Conservation (phyloP, 2,888 invertebrate genomes). For the Leptopilina myrica region DNA sequence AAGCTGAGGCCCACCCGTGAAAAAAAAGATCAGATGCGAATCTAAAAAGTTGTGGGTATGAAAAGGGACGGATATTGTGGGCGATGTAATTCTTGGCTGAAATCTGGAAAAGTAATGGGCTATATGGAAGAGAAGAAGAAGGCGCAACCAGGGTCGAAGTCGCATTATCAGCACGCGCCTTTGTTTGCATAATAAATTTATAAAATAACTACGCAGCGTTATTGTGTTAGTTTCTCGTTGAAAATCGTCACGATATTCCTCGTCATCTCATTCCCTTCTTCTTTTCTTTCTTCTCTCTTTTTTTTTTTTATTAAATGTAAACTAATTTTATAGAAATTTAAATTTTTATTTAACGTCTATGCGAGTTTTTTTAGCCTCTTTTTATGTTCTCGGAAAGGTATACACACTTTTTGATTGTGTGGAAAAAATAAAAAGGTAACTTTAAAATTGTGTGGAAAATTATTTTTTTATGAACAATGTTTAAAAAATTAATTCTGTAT, state of each 20-base stretch:
- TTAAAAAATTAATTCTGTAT: too few relatives aligned
- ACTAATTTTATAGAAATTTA: too few relatives aligned
- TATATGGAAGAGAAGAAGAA: constrained; percentile 41
- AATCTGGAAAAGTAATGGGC: constrained; percentile 35
- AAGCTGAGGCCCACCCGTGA: constrained; percentile 7
- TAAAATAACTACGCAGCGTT: constrained; percentile 66
- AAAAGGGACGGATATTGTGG: constrained; percentile 18
- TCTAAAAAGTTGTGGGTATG: background rate
- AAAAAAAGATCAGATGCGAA: constrained; percentile 6
- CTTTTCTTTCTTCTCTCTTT: background rate
- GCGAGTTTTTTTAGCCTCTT: too few relatives aligned
- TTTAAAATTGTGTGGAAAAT: too few relatives aligned
- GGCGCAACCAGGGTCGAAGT: constrained; percentile 57
- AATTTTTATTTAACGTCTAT: too few relatives aligned
- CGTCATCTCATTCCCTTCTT: background rate
- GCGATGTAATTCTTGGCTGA: constrained; percentile 37
- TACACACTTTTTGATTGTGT: too few relatives aligned
- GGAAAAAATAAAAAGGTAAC: too few relatives aligned
- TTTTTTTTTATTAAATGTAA: background rate
- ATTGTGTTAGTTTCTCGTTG: constrained; percentile 11
- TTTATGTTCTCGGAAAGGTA: too few relatives aligned
- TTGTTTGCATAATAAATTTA: constrained; percentile 75
- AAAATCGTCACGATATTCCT: constrained; percentile 4
- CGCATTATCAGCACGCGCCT: constrained; percentile 75
- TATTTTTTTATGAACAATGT: too few relatives aligned